phyloP scores from a whole-genome alignment of 2,888 invertebrate genomes.

The Hemaris fuciformis region DNA sequence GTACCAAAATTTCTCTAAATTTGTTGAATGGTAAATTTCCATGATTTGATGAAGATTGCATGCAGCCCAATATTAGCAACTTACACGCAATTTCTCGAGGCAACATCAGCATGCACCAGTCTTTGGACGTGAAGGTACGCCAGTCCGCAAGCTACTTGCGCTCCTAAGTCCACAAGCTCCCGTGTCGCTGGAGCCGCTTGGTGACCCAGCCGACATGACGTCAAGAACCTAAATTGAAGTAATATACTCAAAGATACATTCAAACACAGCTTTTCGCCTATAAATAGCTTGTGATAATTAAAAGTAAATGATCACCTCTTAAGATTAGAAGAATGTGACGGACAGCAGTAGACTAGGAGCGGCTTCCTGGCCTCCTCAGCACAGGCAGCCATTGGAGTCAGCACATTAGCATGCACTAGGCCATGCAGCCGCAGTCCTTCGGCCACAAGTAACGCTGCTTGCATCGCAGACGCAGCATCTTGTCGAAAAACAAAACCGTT shows the following conservation, averaged over 20 bases:
- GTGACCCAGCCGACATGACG: constrained; percentile 75
- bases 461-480: constrained; percentile 86
- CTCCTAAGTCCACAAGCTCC: constrained; percentile 91
- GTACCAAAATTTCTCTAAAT: no score
- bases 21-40: no score
- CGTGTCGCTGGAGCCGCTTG: constrained; percentile 83
- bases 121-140: constrained; percentile 94
- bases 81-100: constrained; percentile 96
- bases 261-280: no score
- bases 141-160: constrained; percentile 92
- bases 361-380: constrained; percentile 80
- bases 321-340: constrained; percentile 85
- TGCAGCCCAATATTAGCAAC: constrained; percentile 41
- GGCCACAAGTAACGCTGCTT: constrained; percentile 86
- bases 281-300: neutral
- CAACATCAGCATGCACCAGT: constrained; percentile 94
- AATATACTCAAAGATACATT: no score
- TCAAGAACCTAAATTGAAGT: constrained; percentile 58
- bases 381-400: constrained; percentile 87
- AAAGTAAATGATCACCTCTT: constrained; percentile 79
- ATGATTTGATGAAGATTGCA: no score
- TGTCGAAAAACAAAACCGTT: constrained; percentile 42
- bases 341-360: constrained; percentile 86
- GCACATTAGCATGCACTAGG: constrained; percentile 86
- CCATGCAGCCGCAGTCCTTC: constrained; percentile 89